A percentile compares a stretch with the other conserved stretches of the same genome.
Conservation (phyloP, 1,140 invertebrate genomes). For the Amyelois transitella region DNA sequence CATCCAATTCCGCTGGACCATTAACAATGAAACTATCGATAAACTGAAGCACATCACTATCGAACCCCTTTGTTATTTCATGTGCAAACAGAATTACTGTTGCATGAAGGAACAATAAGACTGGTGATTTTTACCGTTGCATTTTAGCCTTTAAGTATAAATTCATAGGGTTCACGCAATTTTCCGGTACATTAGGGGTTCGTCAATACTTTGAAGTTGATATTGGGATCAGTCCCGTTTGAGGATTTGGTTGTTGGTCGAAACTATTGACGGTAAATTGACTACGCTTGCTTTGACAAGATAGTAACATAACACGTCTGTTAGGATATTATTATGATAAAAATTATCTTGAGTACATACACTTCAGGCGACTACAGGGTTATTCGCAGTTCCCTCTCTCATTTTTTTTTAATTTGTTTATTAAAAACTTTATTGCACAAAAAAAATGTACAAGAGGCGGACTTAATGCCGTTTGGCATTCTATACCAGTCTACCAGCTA, state of each 20-base stretch:
- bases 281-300: neutral
- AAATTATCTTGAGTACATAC: too few species aligned
- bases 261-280: neutral
- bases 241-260: neutral
- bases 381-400: too few species aligned
- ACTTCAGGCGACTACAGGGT: too few species aligned
- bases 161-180: neutral
- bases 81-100: neutral
- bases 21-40: too few species aligned
- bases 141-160: neutral
- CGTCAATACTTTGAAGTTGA: constrained; percentile 21
- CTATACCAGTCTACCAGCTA: too few species aligned
- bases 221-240: constrained; percentile 11
- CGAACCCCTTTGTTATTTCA: constrained; percentile 2
- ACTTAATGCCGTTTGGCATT: too few species aligned
- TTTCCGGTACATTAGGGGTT: neutral
- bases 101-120: neutral
- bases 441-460: too few species aligned
- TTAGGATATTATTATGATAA: neutral
- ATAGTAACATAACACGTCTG: neutral
- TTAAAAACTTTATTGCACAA: too few species aligned
- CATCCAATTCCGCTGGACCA: too few species aligned
- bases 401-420: too few species aligned
- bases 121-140: neutral
- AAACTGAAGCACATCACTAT: too few species aligned